A percentile compares a stretch with the other conserved stretches of the same genome.
These are phyloP conservation scores for Pararge aegeria DNA, from an alignment of 1,140 invertebrate species.

Conservation along the genomic window DNA sequence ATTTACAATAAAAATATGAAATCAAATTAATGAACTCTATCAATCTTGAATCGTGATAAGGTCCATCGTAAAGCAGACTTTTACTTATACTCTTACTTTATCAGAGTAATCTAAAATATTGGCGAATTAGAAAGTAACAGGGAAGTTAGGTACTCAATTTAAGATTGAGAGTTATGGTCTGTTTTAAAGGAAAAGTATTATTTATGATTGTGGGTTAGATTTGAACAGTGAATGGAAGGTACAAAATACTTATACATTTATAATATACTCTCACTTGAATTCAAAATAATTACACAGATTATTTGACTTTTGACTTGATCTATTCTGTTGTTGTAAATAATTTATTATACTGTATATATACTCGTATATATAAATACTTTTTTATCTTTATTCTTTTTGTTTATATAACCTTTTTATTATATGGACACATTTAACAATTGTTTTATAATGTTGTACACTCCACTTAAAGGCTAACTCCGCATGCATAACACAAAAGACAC, in stretches of 20 bases:
- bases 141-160: background rate
- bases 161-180: background rate
- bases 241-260: background rate
- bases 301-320: no score
- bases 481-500: no score
- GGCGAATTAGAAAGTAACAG: constrained; percentile 16
- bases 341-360: no score
- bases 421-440: no score
- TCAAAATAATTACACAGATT: no score
- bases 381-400: no score
- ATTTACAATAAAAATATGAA: constrained; percentile 3
- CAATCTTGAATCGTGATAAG: constrained; percentile 8
- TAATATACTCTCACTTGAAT: no score
- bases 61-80: constrained; percentile 2
- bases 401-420: no score
- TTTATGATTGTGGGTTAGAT: constrained; percentile 2
- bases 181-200: constrained; percentile 1
- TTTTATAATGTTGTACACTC: no score
- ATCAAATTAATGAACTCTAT: constrained; percentile 5
- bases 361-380: no score
- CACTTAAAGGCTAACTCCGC: no score
- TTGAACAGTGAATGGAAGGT: background rate
- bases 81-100: constrained; percentile 11
- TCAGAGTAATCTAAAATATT: constrained; percentile 20
- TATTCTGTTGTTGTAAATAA: no score